These are phyloP conservation scores for Caenorhabditis inopinata DNA, from an alignment of 1,140 invertebrate genomes.

Conservation along the genomic window DNA sequence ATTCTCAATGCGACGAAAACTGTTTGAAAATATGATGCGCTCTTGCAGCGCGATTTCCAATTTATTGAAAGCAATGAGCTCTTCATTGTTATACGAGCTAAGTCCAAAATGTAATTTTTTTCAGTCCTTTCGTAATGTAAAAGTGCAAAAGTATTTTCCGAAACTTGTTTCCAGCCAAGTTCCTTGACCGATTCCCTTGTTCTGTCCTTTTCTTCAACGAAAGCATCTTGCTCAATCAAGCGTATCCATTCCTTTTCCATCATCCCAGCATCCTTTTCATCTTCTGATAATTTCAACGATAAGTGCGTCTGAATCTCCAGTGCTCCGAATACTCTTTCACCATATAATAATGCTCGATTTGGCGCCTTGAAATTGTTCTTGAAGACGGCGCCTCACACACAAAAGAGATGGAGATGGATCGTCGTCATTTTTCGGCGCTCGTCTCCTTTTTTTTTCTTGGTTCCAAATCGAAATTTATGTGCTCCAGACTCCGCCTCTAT, in stretches of 20 bases:
- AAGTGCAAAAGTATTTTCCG: too few species aligned
- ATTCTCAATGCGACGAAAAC: too few species aligned
- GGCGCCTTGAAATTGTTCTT: background rate
- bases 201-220: background rate
- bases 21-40: too few species aligned
- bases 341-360: conserved; percentile 26
- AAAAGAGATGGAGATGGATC: background rate
- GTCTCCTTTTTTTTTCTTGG: background rate
- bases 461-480: conserved; percentile 24
- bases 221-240: background rate
- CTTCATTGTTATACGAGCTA: too few species aligned
- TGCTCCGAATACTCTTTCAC: background rate
- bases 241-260: background rate
- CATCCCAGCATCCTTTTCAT: conserved; percentile 14
- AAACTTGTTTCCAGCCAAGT: background rate
- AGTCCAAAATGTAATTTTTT: too few species aligned
- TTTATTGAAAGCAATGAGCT: too few species aligned
- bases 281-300: conserved; percentile 18
- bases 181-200: background rate
- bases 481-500: background rate
- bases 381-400: background rate
- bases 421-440: background rate
- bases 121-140: background rate
- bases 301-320: background rate
- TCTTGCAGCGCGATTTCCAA: too few species aligned